Conservation (phyloP, 1,140 invertebrate species). For the Sminthurinus signatus region DNA sequence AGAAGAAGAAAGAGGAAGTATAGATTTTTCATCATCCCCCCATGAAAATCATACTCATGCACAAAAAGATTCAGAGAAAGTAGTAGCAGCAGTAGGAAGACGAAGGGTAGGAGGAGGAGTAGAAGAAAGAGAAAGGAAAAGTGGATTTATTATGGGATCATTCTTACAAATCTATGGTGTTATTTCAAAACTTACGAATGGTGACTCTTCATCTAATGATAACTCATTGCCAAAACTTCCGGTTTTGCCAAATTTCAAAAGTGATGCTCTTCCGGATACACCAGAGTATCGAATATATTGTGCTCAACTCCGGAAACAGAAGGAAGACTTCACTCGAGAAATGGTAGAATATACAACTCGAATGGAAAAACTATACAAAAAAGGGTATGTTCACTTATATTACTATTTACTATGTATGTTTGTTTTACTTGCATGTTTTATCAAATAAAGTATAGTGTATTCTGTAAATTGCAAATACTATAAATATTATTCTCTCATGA, state of each 20-base stretch:
- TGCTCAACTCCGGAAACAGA: conserved; percentile 8
- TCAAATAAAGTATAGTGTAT: neutral
- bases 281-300: conserved; percentile 4
- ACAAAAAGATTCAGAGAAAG: too few relatives aligned
- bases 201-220: neutral
- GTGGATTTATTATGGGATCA: conserved; percentile 8
- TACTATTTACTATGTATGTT: neutral
- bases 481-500: too few relatives aligned
- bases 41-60: too few relatives aligned
- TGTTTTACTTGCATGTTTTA: neutral
- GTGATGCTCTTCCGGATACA: neutral
- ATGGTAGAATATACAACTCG: conserved; percentile 5
- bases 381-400: conserved; percentile 1
- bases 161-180: conserved; percentile 2
- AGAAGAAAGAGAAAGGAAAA: too few relatives aligned
- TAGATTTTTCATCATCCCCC: too few relatives aligned
- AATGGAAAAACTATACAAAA: conserved; percentile 5
- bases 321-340: conserved; percentile 9
- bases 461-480: neutral
- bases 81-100: too few relatives aligned
- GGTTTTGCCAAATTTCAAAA: conserved; percentile 6
- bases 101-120: too few relatives aligned
- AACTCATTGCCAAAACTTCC: conserved; percentile 7
- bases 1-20: too few relatives aligned
- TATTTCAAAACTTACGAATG: conserved; percentile 1